A percentile compares a stretch with the other conserved stretches of the same genome.
Evolutionary conservation across 2,113 vertebrate species (phyloP).

Genomic region (Noctilio leporinus): DNA sequence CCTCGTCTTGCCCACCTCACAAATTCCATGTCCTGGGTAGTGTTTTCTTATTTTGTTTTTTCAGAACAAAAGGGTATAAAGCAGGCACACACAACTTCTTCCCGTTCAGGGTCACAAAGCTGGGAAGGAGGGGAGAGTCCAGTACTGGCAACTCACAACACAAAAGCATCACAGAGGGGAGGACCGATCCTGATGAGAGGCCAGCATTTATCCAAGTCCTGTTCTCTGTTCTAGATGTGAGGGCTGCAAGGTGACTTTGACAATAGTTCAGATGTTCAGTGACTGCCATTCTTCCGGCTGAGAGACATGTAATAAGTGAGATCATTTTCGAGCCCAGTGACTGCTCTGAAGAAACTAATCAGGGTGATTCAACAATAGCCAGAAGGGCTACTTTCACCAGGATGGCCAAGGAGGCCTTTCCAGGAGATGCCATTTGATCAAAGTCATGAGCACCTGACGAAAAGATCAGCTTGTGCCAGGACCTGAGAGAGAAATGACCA

Average conservation of each 20-base stretch:
- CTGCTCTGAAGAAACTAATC: not conserved
- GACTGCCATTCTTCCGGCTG: not conserved
- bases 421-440: not conserved
- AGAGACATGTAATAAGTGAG: not conserved
- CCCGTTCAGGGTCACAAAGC: not conserved
- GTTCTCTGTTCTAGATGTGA: not conserved
- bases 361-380: not conserved
- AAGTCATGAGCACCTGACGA: not conserved
- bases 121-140: not conserved
- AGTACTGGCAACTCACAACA: not conserved
- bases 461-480: not conserved
- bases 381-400: not conserved
- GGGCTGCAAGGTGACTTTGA: not conserved
- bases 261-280: not conserved
- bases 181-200: not conserved
- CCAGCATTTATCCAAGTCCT: not conserved
- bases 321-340: not conserved
- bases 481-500: accelerated
- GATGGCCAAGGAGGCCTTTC: not conserved
- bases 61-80: not conserved
- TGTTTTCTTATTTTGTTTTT: constrained; percentile 2
- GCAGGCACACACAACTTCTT: not conserved
- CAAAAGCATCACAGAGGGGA: not conserved
- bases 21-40: not conserved
- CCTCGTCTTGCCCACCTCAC: not conserved